phyloP scores from a whole-genome alignment of 2,888 invertebrate genomes.

The Ectemnius continuus region DNA sequence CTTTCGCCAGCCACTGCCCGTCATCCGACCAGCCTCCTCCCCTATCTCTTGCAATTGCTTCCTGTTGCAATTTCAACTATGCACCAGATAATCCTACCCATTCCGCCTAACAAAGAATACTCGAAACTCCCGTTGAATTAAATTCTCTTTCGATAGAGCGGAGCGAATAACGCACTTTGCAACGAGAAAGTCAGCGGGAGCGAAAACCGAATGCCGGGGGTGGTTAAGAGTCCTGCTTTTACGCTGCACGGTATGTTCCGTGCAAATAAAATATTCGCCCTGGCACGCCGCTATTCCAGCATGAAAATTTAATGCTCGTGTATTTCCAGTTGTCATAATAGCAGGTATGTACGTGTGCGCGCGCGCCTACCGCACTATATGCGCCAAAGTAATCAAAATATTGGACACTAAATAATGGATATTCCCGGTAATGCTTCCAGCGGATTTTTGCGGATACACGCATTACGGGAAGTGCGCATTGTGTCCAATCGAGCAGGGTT shows the following conservation, averaged over 20 bases:
- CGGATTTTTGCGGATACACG: neutral
- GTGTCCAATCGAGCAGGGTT: too few relatives aligned
- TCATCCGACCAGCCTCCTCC: neutral
- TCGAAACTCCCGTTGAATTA: too few relatives aligned
- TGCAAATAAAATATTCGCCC: slow-evolving; percentile 14
- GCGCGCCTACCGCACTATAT: neutral
- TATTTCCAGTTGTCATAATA: neutral
- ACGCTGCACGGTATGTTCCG: slow-evolving; percentile 15
- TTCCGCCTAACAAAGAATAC: too few relatives aligned
- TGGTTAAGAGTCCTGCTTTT: slow-evolving; percentile 19
- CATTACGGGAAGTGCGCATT: neutral
- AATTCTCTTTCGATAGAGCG: slow-evolving; percentile 48
- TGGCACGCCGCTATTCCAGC: neutral
- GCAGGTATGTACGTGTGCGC: neutral
- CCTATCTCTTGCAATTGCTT: neutral
- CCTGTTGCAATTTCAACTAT: neutral
- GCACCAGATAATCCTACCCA: too few relatives aligned
- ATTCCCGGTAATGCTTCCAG: neutral
- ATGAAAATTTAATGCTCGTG: slow-evolving; percentile 5
- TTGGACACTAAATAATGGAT: slow-evolving; percentile 16
- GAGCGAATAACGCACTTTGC: slow-evolving; percentile 57
- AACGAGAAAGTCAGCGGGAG: slow-evolving; percentile 24
- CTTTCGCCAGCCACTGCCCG: neutral
- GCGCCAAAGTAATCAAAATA: slow-evolving; percentile 21
- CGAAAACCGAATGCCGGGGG: neutral